Conservation (phyloP, 2,888 invertebrate genomes). For the Polietes domitor region DNA sequence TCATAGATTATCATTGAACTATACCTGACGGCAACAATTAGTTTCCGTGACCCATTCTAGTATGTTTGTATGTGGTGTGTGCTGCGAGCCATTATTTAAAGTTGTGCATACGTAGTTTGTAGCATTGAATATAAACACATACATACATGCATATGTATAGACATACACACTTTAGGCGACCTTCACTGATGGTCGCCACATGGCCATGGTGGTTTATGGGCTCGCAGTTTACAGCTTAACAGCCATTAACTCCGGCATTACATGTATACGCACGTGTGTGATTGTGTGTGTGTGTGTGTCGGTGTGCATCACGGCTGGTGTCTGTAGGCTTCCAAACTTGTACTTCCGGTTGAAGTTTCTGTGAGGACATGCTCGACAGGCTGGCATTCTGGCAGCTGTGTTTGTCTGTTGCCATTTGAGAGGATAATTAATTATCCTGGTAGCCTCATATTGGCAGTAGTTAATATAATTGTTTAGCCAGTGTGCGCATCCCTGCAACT, state of each 20-base stretch:
- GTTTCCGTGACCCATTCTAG: slow-evolving; percentile 30
- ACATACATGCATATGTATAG: slow-evolving; percentile 68
- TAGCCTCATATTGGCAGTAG: slow-evolving; percentile 19
- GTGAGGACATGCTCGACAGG: slow-evolving; percentile 4
- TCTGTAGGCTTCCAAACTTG: slow-evolving; percentile 33
- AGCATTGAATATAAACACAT: slow-evolving; percentile 60
- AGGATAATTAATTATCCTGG: slow-evolving; percentile 77
- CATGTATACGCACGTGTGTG: not conserved
- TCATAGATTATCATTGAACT: too few relatives aligned
- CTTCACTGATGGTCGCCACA: slow-evolving; percentile 63
- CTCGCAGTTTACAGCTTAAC: slow-evolving; percentile 8
- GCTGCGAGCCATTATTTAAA: slow-evolving; percentile 68
- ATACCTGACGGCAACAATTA: too few relatives aligned
- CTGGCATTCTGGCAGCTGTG: slow-evolving; percentile 56
- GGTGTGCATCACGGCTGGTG: slow-evolving; percentile 31
- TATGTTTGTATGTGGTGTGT: slow-evolving; percentile 68
- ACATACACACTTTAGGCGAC: slow-evolving; percentile 30
- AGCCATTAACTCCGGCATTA: slow-evolving; percentile 27
- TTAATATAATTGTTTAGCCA: slow-evolving; percentile 14
- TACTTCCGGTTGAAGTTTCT: slow-evolving; percentile 46
- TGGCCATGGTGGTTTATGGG: slow-evolving; percentile 70
- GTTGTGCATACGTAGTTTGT: slow-evolving; percentile 40
- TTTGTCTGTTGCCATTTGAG: slow-evolving; percentile 69
- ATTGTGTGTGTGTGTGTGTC: slow-evolving; percentile 3
- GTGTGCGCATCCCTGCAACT: not conserved